Evolutionary conservation across 2,113 vertebrate species (phyloP), one percentile per base, ranked within the genome.

Genomic region (Ophiodon elongatus): DNA sequence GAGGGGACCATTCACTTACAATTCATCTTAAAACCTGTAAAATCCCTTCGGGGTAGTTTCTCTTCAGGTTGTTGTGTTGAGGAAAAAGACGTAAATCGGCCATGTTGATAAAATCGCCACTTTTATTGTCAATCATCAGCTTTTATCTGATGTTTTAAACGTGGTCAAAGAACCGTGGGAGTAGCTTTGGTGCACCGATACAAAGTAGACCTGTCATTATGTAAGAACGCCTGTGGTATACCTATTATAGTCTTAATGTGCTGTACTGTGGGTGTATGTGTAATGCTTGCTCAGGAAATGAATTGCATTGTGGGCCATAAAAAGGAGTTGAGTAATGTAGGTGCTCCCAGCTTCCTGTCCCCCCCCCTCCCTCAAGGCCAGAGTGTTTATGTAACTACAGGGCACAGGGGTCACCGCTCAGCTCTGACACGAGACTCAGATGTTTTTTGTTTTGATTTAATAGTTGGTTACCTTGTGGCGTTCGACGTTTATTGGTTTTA

Each of bases 301-400:
- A 93, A 94, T 17, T 79, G 91, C 85, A 91, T 91, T 94, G 89
- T 94, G 93, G 85, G 82, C 84, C 84, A 71, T 91, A 67, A 87
- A 92, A 81, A 84, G 77, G 70, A 88, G 84, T 88, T 89, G 83
- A 92, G 86, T 85, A 91, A 91, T 84, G 74, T 73, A 80, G 80
- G 88, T 87, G 67, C 92, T 83, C 68, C 72, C 17, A 33, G 80
- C 90, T 94, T 92, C 91, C 91, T 89, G 73, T 75, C 79, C 27
- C 52, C 79, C 50, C 65, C 73, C 79, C 27, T 47, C 79, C 50
- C 65, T 21, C 54, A 83, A 56, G 79, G 77, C 74, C 64, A 27
- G 15, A 21, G 41, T 82, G 59, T 82, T 91, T 92, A 79, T 88
- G 79, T 71, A 91, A 83, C 67, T 25, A 39, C 31, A 68, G 74